Conservation (phyloP, 2,888 invertebrate species). For the Sinodicranocentrus sp. region DNA sequence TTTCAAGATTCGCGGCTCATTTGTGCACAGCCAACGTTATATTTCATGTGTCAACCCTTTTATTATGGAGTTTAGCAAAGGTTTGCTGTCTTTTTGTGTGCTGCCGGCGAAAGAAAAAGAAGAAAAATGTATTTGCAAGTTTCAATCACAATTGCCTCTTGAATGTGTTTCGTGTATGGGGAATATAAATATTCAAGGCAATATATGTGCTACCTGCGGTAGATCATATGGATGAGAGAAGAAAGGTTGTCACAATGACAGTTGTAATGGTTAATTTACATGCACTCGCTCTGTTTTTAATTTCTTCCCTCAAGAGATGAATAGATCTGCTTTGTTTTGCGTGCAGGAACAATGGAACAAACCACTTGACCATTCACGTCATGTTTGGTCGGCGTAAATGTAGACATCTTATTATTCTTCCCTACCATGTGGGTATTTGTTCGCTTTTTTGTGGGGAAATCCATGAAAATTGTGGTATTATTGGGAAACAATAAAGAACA, state of each 20-base stretch:
- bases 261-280: constrained; percentile 47
- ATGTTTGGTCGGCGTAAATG: constrained; percentile 12
- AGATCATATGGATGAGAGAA: constrained; percentile 37
- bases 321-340: constrained; percentile 23
- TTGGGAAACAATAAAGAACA: too few relatives aligned
- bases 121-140: too few relatives aligned
- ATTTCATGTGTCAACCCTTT: constrained; percentile 40
- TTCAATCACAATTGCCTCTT: too few relatives aligned
- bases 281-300: constrained; percentile 31
- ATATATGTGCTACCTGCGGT: too few relatives aligned
- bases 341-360: neutral
- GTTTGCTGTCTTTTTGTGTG: too few relatives aligned
- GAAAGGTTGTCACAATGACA: constrained; percentile 43
- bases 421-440: too few relatives aligned
- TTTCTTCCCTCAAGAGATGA: constrained; percentile 24
- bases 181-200: too few relatives aligned
- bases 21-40: constrained; percentile 34
- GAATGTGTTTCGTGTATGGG: neutral
- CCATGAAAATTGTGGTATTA: too few relatives aligned
- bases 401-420: neutral
- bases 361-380: constrained; percentile 29
- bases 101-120: too few relatives aligned
- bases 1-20: constrained; percentile 52
- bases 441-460: too few relatives aligned
- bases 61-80: too few relatives aligned